phyloP scores from a whole-genome alignment of 1,140 invertebrate species.

The Ceratoteleas bidentatus region DNA sequence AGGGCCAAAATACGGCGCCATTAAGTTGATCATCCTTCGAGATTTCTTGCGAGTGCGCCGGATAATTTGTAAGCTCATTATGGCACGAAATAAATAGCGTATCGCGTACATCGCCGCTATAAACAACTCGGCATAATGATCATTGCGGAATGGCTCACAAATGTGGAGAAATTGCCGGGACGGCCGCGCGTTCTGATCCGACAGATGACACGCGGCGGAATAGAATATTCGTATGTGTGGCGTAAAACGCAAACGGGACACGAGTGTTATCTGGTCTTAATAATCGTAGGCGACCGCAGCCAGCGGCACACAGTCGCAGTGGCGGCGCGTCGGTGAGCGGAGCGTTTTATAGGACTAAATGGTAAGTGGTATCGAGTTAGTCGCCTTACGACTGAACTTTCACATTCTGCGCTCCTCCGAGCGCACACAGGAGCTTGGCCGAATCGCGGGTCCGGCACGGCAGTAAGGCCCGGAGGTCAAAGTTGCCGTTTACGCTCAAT shows the following conservation, averaged over 20 bases:
- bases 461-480: slow-evolving; percentile 52
- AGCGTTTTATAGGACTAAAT: slow-evolving; percentile 67
- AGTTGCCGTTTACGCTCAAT: slow-evolving; percentile 46
- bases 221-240: slow-evolving; percentile 38
- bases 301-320: slow-evolving; percentile 34
- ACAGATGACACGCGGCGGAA: slow-evolving; percentile 62
- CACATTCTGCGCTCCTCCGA: slow-evolving; percentile 75
- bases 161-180: slow-evolving; percentile 65
- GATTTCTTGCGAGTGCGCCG: slow-evolving; percentile 50
- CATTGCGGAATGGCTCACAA: slow-evolving; percentile 52
- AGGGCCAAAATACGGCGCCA: slow-evolving; percentile 37
- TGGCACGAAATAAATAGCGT: slow-evolving; percentile 62
- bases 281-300: slow-evolving; percentile 66
- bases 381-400: slow-evolving; percentile 75
- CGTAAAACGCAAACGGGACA: slow-evolving; percentile 59
- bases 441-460: slow-evolving; percentile 50
- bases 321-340: slow-evolving; percentile 36
- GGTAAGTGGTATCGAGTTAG: slow-evolving; percentile 68
- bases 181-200: slow-evolving; percentile 49
- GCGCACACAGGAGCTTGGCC: slow-evolving; percentile 64
- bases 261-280: slow-evolving; percentile 66
- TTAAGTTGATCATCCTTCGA: slow-evolving; percentile 50
- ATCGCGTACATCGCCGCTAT: slow-evolving; percentile 54
- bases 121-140: slow-evolving; percentile 61
- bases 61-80: slow-evolving; percentile 63